phyloP scores from a whole-genome alignment of 2,113 vertebrate species.

The Podiceps cristatus region DNA sequence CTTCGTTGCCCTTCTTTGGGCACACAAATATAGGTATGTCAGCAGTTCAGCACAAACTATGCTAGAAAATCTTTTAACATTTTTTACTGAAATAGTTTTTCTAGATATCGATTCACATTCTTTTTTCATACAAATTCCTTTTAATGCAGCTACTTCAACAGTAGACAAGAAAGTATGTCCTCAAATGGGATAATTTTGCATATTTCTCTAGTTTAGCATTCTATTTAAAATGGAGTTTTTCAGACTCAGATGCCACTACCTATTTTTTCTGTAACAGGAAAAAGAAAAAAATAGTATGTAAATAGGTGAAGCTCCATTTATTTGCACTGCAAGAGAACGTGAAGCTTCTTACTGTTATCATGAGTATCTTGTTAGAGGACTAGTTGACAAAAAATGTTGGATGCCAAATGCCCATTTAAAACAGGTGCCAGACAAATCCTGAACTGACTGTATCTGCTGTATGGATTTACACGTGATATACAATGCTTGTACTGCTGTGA shows the following conservation, averaged over 20 bases:
- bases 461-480: not conserved
- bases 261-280: not conserved
- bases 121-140: not conserved
- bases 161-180: not conserved
- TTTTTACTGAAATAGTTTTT: not conserved
- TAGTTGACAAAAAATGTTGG: not conserved
- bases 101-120: not conserved
- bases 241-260: not conserved
- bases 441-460: not conserved
- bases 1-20: too few relatives aligned
- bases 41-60: not conserved
- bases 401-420: not conserved
- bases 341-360: not conserved
- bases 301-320: not conserved
- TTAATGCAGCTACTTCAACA: not conserved
- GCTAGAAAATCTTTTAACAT: not conserved
- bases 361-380: not conserved
- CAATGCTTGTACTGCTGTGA: not conserved
- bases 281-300: not conserved
- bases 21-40: not conserved
- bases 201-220: not conserved
- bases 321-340: not conserved
- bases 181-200: conserved; percentile 1
- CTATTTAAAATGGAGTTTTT: not conserved
- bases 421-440: not conserved